phyloP scores from a whole-genome alignment of 2,113 vertebrate genomes.

The Grus americana region DNA sequence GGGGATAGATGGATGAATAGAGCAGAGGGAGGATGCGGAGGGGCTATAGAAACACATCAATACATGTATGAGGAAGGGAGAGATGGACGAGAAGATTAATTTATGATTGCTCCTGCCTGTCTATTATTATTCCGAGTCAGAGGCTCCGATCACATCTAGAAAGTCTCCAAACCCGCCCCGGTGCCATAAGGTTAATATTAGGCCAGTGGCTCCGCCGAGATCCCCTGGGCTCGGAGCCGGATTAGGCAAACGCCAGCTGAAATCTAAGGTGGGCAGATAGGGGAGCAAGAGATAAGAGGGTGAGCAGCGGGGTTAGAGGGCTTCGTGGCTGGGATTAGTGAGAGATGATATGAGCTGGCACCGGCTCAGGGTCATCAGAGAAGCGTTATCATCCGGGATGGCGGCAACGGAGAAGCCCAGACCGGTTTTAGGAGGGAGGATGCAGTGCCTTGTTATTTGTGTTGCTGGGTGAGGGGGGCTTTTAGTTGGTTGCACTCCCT shows the following conservation, averaged over 20 bases:
- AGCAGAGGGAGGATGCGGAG: not conserved
- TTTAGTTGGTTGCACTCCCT: not conserved
- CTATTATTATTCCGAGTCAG: conserved; percentile 17
- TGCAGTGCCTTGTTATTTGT: not conserved
- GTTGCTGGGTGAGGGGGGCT: not conserved
- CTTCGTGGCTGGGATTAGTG: not conserved
- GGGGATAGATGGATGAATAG: conserved; percentile 5
- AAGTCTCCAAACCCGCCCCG: not conserved
- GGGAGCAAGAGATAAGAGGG: not conserved
- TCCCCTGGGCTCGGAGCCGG: not conserved
- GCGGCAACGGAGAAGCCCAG: accelerated
- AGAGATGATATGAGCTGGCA: not conserved
- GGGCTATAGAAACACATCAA: conserved; percentile 33
- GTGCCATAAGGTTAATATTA: conserved; percentile 7
- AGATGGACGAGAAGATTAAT: not conserved
- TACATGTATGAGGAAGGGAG: not conserved
- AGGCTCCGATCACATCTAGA: not conserved
- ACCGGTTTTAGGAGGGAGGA: not conserved
- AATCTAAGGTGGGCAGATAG: not conserved
- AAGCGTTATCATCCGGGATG: accelerated
- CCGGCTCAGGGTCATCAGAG: accelerated
- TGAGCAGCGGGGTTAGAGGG: not conserved
- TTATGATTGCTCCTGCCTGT: not conserved
- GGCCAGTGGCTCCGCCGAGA: not conserved
- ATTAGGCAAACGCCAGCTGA: not conserved